A percentile compares a stretch with the other conserved stretches of the same genome.
Conservation (phyloP, 2,797 vertebrate genomes). For the Etheostoma nigrum region DNA sequence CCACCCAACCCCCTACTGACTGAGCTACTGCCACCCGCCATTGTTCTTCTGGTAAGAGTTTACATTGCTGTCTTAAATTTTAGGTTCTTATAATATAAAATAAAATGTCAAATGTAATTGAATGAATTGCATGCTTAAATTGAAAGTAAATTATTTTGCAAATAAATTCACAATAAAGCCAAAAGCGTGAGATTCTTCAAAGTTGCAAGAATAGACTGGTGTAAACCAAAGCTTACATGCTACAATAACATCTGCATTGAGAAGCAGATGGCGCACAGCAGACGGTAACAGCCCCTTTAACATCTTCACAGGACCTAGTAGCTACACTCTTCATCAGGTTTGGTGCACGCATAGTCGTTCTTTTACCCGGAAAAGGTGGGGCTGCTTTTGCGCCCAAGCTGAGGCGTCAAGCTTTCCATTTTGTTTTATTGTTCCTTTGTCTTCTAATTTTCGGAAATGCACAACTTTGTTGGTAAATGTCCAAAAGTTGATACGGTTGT, state of each 20-base stretch:
- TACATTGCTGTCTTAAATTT: neutral
- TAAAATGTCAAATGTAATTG: neutral
- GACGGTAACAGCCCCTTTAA: neutral
- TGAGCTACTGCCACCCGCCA: too few species aligned
- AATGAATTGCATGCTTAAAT: neutral
- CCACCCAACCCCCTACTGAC: too few species aligned
- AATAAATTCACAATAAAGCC: neutral
- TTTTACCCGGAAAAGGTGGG: constrained; percentile 59
- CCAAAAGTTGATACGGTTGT: constrained; percentile 66
- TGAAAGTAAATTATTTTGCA: neutral
- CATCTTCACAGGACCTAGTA: neutral
- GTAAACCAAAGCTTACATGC: neutral
- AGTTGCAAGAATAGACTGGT: neutral
- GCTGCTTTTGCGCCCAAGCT: constrained; percentile 89
- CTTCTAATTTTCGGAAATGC: constrained; percentile 95
- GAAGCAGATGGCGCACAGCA: constrained; percentile 12
- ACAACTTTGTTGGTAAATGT: constrained; percentile 92
- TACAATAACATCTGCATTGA: neutral
- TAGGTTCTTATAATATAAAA: neutral
- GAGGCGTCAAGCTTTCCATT: constrained; percentile 86
- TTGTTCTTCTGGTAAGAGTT: constrained; percentile 4
- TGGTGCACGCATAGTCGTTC: neutral
- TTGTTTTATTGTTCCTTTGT: constrained; percentile 77
- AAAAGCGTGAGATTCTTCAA: neutral
- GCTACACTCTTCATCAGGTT: constrained; percentile 3